Base-by-base conservation (phyloP, 2,888 invertebrate genomes). In the Actias luna region DNA sequence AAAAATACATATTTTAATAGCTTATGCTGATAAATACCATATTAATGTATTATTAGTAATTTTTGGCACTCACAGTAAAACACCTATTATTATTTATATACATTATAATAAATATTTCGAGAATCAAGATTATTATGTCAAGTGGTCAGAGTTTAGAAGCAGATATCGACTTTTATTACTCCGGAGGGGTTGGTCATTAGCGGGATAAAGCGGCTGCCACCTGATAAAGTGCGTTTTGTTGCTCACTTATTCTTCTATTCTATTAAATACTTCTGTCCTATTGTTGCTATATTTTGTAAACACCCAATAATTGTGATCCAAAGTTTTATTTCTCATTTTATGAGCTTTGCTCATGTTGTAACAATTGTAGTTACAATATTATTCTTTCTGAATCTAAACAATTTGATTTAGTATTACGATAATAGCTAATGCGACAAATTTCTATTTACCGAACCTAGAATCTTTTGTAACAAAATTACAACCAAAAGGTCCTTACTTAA, bases 191-290 rank as follows among this genome's bases (percentile, higher is more conserved):
- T 88, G 90, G 90, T 92, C 91, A 91, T 92, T 92, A 92, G 89
- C 86, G 80, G 88, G 83, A 89, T 91, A 91, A 91, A 91, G 89
- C 91, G 87, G 80, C 88, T 87, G 89, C 88, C 91, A 91, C 91
- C 92, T 92, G 90, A 92, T 91, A 89, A 92, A 92, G 90, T 91
- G 91, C 90, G 91, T 89, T 92, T 92, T 91, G 90, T 92, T 91
- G 90, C 91, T 90, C 87, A 80, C 88, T 90, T 91, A 87, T 84
- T 85, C 81, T 82, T 82, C 78, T 77, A 77, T 78, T 78, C 71
- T 71, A 71, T 74, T 75, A 74, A 78, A 72, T 69, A 59, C 42
- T 67, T 63, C 67, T 61, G 39, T 61, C 25, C 35, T 29, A 16
- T 61, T 61, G n/a, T 55, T 29, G 55, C 29, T 29, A 55, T 29